Evolutionary conservation across 2,888 invertebrate species (phyloP).

Genomic region (Lasioglossum pauxillum): DNA sequence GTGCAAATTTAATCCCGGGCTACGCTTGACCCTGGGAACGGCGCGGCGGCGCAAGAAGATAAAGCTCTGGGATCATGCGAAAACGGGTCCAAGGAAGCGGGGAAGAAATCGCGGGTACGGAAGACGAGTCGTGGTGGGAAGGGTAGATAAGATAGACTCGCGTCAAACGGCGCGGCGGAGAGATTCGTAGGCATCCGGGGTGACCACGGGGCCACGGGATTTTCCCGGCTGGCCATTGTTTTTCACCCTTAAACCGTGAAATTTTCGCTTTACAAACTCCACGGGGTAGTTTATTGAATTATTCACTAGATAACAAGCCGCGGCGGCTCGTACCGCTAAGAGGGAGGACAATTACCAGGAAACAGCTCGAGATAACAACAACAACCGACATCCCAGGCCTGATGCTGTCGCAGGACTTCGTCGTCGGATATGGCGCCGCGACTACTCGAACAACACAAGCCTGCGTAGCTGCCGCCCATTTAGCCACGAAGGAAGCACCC

Average conservation of each 20-base stretch:
- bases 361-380: constrained; percentile 83
- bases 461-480: constrained; percentile 58
- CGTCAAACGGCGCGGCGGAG: constrained; percentile 22
- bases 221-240: constrained; percentile 65
- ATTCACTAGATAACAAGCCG: constrained; percentile 83
- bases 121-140: not conserved
- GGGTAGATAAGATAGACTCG: constrained; percentile 22
- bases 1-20: not conserved
- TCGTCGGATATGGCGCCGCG: constrained; percentile 67
- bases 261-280: constrained; percentile 76
- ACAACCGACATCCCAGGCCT: constrained; percentile 75
- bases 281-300: constrained; percentile 81
- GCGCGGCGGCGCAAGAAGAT: not conserved
- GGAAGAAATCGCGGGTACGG: not conserved
- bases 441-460: constrained; percentile 68
- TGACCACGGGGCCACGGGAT: constrained; percentile 6
- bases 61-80: not conserved
- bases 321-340: constrained; percentile 74
- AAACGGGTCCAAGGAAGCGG: not conserved
- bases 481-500: constrained; percentile 42
- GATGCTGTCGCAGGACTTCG: constrained; percentile 69
- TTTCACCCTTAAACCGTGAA: constrained; percentile 75
- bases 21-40: not conserved
- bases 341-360: constrained; percentile 83
- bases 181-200: constrained; percentile 19